Evolutionary conservation across 1,140 invertebrate species (phyloP), one percentile per base, ranked within the genome.

Genomic region (Leguminivora glycinivorella): DNA sequence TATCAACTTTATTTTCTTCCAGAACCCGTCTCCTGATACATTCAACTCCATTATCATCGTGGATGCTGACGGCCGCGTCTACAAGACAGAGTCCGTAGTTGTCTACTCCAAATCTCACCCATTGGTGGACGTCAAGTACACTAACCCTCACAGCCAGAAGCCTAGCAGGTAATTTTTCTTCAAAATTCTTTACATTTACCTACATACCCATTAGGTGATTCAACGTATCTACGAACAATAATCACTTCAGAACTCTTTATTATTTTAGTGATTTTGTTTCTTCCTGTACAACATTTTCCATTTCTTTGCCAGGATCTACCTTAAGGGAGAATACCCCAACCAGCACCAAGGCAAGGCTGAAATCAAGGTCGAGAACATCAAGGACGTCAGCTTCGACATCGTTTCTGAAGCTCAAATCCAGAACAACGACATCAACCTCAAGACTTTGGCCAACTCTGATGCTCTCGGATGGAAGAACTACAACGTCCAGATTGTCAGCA

Each of bases 401-500:
- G 92, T 92, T 40, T 73, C 90, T 2, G 94, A 95, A 68, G 91
- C 92, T 0, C 93, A 93, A 22, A 81, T 95, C 0, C 93, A 89
- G 52, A 85, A 95, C n/a, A 95, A 96, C 56, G 92, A 95, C 71
- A 94, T 95, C 60, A 84, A 91, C 38, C 81, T 96, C 17, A 93
- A 93, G 71, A 76, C 93, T 1, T 91, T 94, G 66, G 92, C 94
- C n/a, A 94, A 96, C 80, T 94, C 94, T 5, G 93, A 94, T 9
- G 93, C 93, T 71, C 80, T 96, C 1, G 93, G 95, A 14, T 76
- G 94, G 1, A 93, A 96, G 56, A 95, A 95, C 72, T 93, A 95
- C 73, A 89, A 93, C 14, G 85, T 95, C 0, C 94, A 95, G 56
- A 92, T 95, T 24, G 87, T 92, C 0, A 95, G 94, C 58, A 94